Evolutionary conservation across 2,888 invertebrate species (phyloP).

Genomic region (Lucinisca nassula): DNA sequence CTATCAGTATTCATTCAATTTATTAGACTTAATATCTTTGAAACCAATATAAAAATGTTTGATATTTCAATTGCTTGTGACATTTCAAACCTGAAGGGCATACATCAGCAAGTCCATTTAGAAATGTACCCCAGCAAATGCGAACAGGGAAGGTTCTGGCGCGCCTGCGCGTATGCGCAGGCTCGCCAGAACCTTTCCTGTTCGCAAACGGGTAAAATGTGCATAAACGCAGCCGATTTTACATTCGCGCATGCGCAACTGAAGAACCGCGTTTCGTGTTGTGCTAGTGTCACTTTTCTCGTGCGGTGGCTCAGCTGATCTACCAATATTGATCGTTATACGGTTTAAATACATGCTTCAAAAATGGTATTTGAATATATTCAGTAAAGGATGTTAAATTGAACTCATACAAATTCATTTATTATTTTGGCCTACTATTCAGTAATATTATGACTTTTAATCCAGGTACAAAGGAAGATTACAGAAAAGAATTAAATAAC

Average conservation of each 20-base stretch:
- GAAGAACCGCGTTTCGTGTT: neutral
- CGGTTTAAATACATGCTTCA: neutral
- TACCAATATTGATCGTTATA: neutral
- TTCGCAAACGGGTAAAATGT: neutral
- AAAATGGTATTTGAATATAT: neutral
- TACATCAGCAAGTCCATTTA: neutral
- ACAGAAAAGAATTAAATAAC: neutral
- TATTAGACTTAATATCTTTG: constrained; percentile 2
- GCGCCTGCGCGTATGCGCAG: too few relatives aligned
- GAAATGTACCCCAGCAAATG: neutral
- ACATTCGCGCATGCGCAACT: neutral
- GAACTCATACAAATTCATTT: neutral
- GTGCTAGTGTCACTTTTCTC: neutral
- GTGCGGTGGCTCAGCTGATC: neutral
- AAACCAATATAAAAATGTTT: constrained; percentile 5
- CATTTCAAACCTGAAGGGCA: neutral
- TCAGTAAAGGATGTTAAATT: neutral
- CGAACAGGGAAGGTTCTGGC: neutral
- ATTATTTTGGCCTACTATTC: neutral
- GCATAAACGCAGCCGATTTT: neutral
- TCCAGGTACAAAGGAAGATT: neutral
- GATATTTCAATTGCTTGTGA: neutral
- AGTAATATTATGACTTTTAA: neutral
- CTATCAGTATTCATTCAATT: constrained; percentile 47
- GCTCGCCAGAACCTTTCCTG: too few relatives aligned